Percentiles rank a stretch among this genome's conserved stretches.
Conservation (phyloP, 1,140 invertebrate species). For the Rhynchophorus ferrugineus region DNA sequence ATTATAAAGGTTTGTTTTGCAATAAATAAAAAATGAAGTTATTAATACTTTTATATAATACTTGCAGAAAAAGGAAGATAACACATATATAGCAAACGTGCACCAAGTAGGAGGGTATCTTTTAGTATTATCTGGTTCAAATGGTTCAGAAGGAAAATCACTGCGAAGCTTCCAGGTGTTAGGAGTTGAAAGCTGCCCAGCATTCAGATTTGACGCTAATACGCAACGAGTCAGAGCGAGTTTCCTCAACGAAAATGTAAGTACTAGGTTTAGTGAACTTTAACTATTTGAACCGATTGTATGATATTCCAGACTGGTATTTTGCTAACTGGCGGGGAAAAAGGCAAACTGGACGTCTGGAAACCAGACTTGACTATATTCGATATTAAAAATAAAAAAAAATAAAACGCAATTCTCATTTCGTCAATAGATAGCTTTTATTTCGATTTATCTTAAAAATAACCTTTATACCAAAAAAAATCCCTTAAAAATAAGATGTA, state of each 20-base stretch:
- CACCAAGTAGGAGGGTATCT: slow-evolving; percentile 42
- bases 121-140: slow-evolving; percentile 56
- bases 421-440: neutral
- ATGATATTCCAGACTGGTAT: slow-evolving; percentile 44
- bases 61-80: slow-evolving; percentile 52
- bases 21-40: slow-evolving; percentile 14
- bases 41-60: no score
- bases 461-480: neutral
- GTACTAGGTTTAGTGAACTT: slow-evolving; percentile 18
- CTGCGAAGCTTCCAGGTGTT: slow-evolving; percentile 47
- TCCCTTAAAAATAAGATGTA: slow-evolving; percentile 1
- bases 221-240: slow-evolving; percentile 60
- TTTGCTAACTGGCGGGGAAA: slow-evolving; percentile 60
- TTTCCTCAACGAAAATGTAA: slow-evolving; percentile 53
- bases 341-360: slow-evolving; percentile 57
- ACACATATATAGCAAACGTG: slow-evolving; percentile 59
- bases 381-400: neutral
- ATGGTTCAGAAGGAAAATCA: slow-evolving; percentile 44
- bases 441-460: slow-evolving; percentile 4
- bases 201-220: slow-evolving; percentile 51
- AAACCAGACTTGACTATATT: slow-evolving; percentile 9
- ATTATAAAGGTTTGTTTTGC: slow-evolving; percentile 27
- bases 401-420: neutral
- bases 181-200: slow-evolving; percentile 46
- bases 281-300: slow-evolving; percentile 18